Evolutionary conservation across 2,797 vertebrate genomes (phyloP), one percentile per base, ranked within the genome.

Genomic region (Gallinago nigripennis): DNA sequence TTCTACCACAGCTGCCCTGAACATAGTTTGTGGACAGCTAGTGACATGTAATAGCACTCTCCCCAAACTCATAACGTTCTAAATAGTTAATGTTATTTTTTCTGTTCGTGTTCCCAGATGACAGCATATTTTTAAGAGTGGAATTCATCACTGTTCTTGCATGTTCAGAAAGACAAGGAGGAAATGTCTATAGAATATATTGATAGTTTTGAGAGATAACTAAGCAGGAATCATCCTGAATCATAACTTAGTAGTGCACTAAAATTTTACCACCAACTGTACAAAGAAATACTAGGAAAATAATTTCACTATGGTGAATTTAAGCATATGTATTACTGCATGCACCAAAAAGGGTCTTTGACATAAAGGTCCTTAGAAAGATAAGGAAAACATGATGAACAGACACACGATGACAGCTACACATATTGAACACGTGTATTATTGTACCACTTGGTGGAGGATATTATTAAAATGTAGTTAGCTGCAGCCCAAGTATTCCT

Each of bases 161-260:
- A 76, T 39, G 53, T 33, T 87, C n/a, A 33, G 56, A 79, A 56
- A 86, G 43, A 81, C 82, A 88, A 81, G 54, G 24, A 81, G 19
- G 28, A 92, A 81, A 69, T 15, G 43, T 5, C 66, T 79, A 72
- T 58, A 37, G 81, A 88, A 72, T n/a, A 21, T 43, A 27, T 8
- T 5, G 41, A 63, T 33, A 66, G 31, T 37, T 91, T 33, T 37
- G 39, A 79, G 60, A 63, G 13, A 81, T 7, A 12, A 28, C 3
- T 1, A 82, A 66, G 39, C 73, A 87, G 35, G 82, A 61, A 68
- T 56, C 79, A 72, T 31, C 39, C 65, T 54, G 43, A 86, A 86
- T 45, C 80, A 11, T 12, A 86, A 56, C 16, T 13, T 76, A 68
- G 27, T 0, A 12, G 12, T 0, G 0, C 16, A 28, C 33, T 10